Evolutionary conservation across 2,888 invertebrate genomes (phyloP), one percentile per base, ranked within the genome.

Genomic region (Gryllus longicercus): DNA sequence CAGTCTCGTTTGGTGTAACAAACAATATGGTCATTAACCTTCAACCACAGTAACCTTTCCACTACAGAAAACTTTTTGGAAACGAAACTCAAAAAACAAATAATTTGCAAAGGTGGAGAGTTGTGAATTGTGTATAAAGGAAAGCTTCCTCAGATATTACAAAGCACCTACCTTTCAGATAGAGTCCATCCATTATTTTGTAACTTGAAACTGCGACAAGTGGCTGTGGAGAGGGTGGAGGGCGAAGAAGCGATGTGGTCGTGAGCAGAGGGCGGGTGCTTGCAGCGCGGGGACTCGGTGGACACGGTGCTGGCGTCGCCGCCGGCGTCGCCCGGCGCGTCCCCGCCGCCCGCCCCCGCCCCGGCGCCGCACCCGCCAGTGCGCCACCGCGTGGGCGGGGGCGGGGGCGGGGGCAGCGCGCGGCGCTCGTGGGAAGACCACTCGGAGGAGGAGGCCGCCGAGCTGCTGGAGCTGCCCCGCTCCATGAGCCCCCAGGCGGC

Each of bases 241-340:
- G 3, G n/a, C 18, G n/a, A 74, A 74, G 74, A 74, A 3, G n/a
- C 2, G 74, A 5, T 5, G n/a, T 5, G n/a, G 25, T 25, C 25
- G 25, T 25, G 25, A 25, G 25, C 25, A 4, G 38, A 38, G 38
- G 8, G 38, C 38, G 74, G n/a, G n/a, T 21, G n/a, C 23, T 76
- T 76, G 50, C 86, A 92, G 92, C 89, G 92, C 84, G 92, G 92
- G 51, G 92, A 92, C 85, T 92, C 92, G 0, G 86, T 92, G 82
- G 92, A 92, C 82, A 92, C 92, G 2, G 91, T 93, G 50, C 91
- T 92, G 83, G 90, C 91, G 77, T 90, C 91, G 79, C 91, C 92
- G 18, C 8, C 78, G 63, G 50, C 81, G 16, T 49, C 75, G 75
- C 75, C 75, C 16, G 5, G 74, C 21, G n/a, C 75, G 14, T 14